Evolutionary conservation across 2,888 invertebrate species (phyloP).

Genomic region (Pharmacophagus antenor): DNA sequence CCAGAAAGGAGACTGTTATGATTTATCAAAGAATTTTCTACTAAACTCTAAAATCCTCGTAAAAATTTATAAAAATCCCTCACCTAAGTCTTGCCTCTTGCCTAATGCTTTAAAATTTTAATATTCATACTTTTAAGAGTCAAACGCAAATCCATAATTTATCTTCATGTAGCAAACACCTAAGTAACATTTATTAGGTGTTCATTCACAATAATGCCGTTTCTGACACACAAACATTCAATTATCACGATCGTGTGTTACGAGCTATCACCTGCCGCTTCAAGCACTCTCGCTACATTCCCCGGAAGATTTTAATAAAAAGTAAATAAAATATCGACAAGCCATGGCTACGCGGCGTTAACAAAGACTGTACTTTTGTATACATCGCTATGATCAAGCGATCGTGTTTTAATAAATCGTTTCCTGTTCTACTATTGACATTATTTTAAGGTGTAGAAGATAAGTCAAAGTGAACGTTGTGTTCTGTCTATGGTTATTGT

Average conservation of each 20-base stretch:
- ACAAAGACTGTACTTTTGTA: constrained; percentile 55
- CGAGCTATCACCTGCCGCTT: constrained; percentile 39
- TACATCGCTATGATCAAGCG: constrained; percentile 56
- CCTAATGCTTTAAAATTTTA: neutral
- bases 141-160: constrained; percentile 27
- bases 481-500: neutral
- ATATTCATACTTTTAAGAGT: constrained; percentile 8
- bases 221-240: constrained; percentile 32
- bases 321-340: constrained; percentile 37
- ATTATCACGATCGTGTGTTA: constrained; percentile 39
- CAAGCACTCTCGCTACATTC: constrained; percentile 38
- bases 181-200: constrained; percentile 28
- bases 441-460: constrained; percentile 37
- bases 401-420: constrained; percentile 69
- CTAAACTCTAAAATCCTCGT: too few species aligned
- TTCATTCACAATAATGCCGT: constrained; percentile 28
- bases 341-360: constrained; percentile 38
- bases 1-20: too few species aligned
- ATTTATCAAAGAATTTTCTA: too few species aligned
- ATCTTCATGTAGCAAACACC: constrained; percentile 14
- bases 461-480: neutral
- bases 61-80: neutral
- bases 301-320: constrained; percentile 34
- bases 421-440: constrained; percentile 64
- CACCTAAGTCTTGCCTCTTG: too few species aligned